Percentiles rank a stretch among this genome's conserved stretches.
Conservation (phyloP, 1,140 invertebrate species). For the Pentalonia nigronervosa region DNA sequence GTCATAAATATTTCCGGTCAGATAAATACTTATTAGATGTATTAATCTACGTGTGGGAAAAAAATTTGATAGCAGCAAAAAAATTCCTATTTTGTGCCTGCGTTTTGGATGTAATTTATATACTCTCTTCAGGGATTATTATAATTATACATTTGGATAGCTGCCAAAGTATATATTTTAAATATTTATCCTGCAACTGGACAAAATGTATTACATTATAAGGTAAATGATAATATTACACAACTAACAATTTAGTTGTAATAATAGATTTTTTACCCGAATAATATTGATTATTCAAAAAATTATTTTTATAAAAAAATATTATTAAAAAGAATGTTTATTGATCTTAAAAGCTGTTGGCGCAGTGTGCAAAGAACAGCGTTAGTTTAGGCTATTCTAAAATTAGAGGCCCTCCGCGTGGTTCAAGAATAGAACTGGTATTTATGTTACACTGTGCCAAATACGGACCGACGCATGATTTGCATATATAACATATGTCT, state of each 20-base stretch:
- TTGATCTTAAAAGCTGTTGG: background rate
- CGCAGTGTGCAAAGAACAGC: constrained; percentile 46
- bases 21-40: background rate
- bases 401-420: constrained; percentile 41
- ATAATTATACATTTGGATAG: background rate
- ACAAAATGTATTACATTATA: background rate
- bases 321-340: background rate
- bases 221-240: background rate
- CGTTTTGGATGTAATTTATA: background rate
- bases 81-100: constrained; percentile 27
- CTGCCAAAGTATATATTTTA: constrained; percentile 20
- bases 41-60: background rate
- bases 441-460: constrained; percentile 57
- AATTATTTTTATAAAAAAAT: background rate
- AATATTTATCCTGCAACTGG: background rate
- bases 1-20: constrained; percentile 41
- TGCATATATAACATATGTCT: background rate
- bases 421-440: constrained; percentile 50
- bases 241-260: background rate
- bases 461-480: constrained; percentile 27
- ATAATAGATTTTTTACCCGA: background rate
- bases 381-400: background rate
- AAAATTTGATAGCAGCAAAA: constrained; percentile 20
- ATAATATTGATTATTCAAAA: background rate
- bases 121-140: background rate